These are phyloP conservation scores for Tetramorium parvispinum DNA, from an alignment of 1,140 invertebrate species.

Conservation along the genomic window DNA sequence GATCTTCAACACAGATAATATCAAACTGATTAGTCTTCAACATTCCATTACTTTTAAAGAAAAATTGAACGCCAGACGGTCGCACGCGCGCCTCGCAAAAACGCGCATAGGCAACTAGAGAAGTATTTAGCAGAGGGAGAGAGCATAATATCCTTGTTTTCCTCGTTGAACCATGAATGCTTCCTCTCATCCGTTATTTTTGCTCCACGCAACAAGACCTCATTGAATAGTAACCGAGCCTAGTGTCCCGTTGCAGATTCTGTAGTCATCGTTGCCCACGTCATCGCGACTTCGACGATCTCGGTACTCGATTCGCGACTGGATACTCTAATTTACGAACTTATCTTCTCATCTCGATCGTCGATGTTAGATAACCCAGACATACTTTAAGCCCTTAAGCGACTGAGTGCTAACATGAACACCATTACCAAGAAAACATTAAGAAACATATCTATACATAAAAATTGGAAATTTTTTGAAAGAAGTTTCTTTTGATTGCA, in stretches of 20 bases:
- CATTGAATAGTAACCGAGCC: conserved; percentile 56
- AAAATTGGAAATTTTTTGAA: not conserved
- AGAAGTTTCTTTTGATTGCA: not conserved
- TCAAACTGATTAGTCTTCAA: conserved; percentile 8
- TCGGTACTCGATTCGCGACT: not conserved
- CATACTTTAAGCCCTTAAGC: not conserved
- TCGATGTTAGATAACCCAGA: not conserved
- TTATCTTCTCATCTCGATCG: not conserved
- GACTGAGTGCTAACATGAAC: not conserved
- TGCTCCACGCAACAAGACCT: conserved; percentile 47
- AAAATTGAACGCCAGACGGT: not conserved
- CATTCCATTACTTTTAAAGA: not conserved
- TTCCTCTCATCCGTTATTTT: conserved; percentile 62
- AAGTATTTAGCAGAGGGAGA: conserved; percentile 36
- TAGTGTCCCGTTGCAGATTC: conserved; percentile 60
- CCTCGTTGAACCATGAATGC: conserved; percentile 59
- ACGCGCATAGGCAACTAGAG: conserved; percentile 20
- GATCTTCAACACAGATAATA: not conserved
- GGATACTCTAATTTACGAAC: conserved; percentile 10
- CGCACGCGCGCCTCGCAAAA: conserved; percentile 30
- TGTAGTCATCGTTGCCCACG: conserved; percentile 50
- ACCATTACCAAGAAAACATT: not conserved
- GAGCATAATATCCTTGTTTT: conserved; percentile 60
- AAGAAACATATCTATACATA: not conserved
- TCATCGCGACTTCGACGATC: conserved; percentile 41